A percentile compares a stretch with the other conserved stretches of the same genome.
Evolutionary conservation across 2,888 invertebrate genomes (phyloP).

Genomic region (Eupithecia exiguata): DNA sequence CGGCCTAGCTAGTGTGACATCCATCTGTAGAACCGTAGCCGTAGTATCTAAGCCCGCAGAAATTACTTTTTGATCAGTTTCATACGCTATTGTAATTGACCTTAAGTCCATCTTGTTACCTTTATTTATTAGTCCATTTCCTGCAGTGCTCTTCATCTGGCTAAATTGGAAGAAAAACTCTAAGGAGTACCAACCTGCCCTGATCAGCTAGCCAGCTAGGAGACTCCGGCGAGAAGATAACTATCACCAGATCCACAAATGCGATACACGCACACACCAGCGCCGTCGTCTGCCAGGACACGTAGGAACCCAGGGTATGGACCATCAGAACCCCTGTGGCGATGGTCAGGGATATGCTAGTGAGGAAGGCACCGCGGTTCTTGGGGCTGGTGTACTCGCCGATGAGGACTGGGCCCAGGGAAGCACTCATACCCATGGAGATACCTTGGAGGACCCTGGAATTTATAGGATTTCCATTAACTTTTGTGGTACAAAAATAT

Average conservation of each 20-base stretch:
- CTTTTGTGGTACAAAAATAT: not conserved
- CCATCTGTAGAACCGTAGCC: no score
- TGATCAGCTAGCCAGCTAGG: slow-evolving; percentile 85
- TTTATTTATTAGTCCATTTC: no score
- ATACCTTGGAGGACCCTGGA: slow-evolving; percentile 63
- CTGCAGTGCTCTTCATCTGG: no score
- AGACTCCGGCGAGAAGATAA: slow-evolving; percentile 78
- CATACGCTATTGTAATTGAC: no score
- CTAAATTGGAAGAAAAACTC: not conserved
- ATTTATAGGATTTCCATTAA: slow-evolving; percentile 38
- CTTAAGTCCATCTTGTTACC: no score
- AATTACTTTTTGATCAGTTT: no score
- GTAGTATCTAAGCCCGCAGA: no score
- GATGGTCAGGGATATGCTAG: slow-evolving; percentile 80
- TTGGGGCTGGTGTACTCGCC: slow-evolving; percentile 79
- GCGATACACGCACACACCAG: slow-evolving; percentile 68
- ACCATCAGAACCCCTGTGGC: slow-evolving; percentile 81
- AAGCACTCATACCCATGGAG: slow-evolving; percentile 71
- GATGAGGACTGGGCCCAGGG: slow-evolving; percentile 70
- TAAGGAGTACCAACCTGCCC: slow-evolving; percentile 52
- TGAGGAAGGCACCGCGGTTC: slow-evolving; percentile 82
- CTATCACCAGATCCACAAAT: slow-evolving; percentile 66
- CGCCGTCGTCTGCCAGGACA: slow-evolving; percentile 80
- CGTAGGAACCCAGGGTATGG: slow-evolving; percentile 83
- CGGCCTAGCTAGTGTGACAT: no score